Conservation (phyloP, 2,888 invertebrate genomes). For the Caradrina kadenii region DNA sequence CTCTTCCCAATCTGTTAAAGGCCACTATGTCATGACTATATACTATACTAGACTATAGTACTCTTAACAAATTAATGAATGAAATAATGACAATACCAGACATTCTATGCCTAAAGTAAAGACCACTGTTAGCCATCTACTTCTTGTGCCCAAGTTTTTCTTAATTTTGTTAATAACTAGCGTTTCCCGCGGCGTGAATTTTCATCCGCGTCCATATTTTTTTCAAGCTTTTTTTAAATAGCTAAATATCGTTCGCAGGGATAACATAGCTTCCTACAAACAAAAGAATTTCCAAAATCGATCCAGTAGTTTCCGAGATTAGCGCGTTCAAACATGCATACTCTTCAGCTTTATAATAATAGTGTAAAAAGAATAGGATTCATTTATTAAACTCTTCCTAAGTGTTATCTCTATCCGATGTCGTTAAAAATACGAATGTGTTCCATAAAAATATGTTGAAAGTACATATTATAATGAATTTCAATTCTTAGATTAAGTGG, state of each 20-base stretch:
- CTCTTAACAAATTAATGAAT: too few relatives aligned
- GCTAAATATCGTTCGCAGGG: too few relatives aligned
- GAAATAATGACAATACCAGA: background rate
- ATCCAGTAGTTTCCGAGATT: too few relatives aligned
- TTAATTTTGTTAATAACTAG: background rate
- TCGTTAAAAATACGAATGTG: background rate
- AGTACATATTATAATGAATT: background rate
- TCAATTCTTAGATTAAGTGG: slow-evolving; percentile 21
- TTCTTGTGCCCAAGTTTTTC: slow-evolving; percentile 13
- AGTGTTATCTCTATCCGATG: slow-evolving; percentile 21
- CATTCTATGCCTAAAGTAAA: slow-evolving; percentile 10
- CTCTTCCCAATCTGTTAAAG: background rate
- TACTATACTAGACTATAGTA: too few relatives aligned
- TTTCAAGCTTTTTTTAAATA: too few relatives aligned
- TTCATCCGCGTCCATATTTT: too few relatives aligned
- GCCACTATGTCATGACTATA: background rate
- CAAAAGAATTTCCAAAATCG: too few relatives aligned
- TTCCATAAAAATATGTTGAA: background rate
- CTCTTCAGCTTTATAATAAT: too few relatives aligned
- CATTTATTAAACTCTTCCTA: slow-evolving; percentile 9
- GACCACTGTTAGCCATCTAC: slow-evolving; percentile 6
- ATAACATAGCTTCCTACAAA: too few relatives aligned
- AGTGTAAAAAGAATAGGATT: too few relatives aligned
- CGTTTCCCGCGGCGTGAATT: too few relatives aligned
- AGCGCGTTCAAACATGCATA: too few relatives aligned